Evolutionary conservation across 2,888 invertebrate genomes (phyloP).

Genomic region (Limnephilus marmoratus): DNA sequence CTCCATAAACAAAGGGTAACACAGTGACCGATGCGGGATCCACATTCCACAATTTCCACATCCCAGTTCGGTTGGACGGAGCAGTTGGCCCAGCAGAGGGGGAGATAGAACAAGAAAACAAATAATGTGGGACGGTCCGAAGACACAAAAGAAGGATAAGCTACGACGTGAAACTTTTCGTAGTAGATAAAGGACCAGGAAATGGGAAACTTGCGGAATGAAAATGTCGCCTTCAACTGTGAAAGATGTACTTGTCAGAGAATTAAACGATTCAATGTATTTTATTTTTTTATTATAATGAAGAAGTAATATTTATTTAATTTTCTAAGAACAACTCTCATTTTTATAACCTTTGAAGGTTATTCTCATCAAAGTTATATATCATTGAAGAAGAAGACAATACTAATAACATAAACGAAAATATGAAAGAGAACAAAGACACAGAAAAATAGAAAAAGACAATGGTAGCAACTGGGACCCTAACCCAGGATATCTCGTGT

Average conservation of each 20-base stretch:
- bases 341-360: too few relatives aligned
- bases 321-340: too few relatives aligned
- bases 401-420: too few relatives aligned
- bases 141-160: constrained; percentile 17
- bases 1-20: not conserved
- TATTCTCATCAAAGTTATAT: too few relatives aligned
- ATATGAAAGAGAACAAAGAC: too few relatives aligned
- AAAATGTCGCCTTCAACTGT: constrained; percentile 10
- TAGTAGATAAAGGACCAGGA: not conserved
- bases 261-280: not conserved
- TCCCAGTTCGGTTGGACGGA: not conserved
- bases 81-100: not conserved
- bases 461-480: too few relatives aligned
- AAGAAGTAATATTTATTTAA: too few relatives aligned
- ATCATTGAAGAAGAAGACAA: too few relatives aligned
- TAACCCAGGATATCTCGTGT: too few relatives aligned
- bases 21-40: not conserved
- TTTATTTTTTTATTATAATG: not conserved
- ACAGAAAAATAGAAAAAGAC: too few relatives aligned
- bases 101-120: not conserved
- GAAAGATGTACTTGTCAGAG: not conserved
- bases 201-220: constrained; percentile 14
- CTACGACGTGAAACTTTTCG: not conserved
- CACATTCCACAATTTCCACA: not conserved
- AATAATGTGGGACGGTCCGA: constrained; percentile 19